phyloP scores from a whole-genome alignment of 2,797 vertebrate genomes.

The Sciurus vulgaris region DNA sequence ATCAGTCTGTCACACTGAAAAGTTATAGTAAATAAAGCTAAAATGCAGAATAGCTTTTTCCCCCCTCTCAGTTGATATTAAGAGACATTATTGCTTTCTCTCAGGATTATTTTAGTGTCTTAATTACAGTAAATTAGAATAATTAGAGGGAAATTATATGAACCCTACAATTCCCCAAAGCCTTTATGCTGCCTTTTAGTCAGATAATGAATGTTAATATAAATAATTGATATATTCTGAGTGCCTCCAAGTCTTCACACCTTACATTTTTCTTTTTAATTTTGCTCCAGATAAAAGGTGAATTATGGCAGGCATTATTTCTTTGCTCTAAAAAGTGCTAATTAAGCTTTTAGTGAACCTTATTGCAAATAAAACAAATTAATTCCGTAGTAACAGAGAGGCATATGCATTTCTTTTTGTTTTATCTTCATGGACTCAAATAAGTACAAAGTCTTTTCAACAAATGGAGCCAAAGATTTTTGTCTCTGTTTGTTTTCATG shows the following conservation, averaged over 20 bases:
- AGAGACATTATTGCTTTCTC: conserved; percentile 82
- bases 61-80: conserved; percentile 72
- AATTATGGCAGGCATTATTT: conserved; percentile 74
- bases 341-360: conserved; percentile 82
- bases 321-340: conserved; percentile 77
- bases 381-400: conserved; percentile 75
- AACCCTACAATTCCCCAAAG: conserved; percentile 81
- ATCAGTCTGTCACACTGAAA: conserved; percentile 45
- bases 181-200: conserved; percentile 82
- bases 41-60: conserved; percentile 62
- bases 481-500: conserved; percentile 33
- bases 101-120: conserved; percentile 80
- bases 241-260: conserved; percentile 74
- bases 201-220: conserved; percentile 85
- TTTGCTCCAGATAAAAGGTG: conserved; percentile 79
- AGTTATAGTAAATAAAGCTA: conserved; percentile 77
- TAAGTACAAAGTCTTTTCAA: conserved; percentile 16
- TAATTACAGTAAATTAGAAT: conserved; percentile 88
- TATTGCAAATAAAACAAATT: conserved; percentile 81
- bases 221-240: conserved; percentile 84
- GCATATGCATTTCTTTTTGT: conserved; percentile 49
- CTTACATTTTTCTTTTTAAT: conserved; percentile 79
- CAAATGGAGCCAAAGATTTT: conserved; percentile 26
- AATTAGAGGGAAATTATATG: conserved; percentile 85
- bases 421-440: conserved; percentile 25